Conservation (phyloP, 2,797 vertebrate genomes). For the Rhincodon typus region DNA sequence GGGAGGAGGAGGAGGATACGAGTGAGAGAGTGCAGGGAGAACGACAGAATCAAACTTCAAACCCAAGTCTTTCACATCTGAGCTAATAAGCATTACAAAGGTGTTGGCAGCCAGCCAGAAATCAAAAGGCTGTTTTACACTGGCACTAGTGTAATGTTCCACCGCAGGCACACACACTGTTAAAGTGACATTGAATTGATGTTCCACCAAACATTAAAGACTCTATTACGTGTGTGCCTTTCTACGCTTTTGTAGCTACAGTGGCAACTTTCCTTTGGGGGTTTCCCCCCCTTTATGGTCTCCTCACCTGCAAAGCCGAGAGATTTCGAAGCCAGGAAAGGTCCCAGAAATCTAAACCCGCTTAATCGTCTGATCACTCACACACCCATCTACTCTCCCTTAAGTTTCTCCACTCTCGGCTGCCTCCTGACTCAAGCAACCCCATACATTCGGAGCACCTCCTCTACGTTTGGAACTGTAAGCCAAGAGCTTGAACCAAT, state of each 20-base stretch:
- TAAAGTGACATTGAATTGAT: conserved; percentile 52
- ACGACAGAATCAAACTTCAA: conserved; percentile 48
- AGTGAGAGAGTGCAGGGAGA: conserved; percentile 45
- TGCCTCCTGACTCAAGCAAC: not conserved
- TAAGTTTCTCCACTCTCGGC: not conserved
- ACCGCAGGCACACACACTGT: conserved; percentile 50
- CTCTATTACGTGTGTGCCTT: not conserved
- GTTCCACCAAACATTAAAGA: conserved; percentile 48
- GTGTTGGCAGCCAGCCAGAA: conserved; percentile 54
- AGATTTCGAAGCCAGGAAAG: not conserved
- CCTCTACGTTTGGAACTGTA: not conserved
- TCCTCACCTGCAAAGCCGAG: not conserved
- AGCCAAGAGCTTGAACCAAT: not conserved
- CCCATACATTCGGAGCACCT: not conserved
- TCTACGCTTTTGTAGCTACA: not conserved
- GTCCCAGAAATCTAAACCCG: not conserved
- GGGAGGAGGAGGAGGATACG: conserved; percentile 47
- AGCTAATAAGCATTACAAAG: conserved; percentile 53
- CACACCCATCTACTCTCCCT: not conserved
- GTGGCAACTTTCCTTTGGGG: too few relatives aligned
- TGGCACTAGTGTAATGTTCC: conserved; percentile 52
- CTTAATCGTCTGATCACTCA: not conserved
- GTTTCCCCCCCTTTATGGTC: fast-evolving
- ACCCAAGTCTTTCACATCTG: conserved; percentile 49
- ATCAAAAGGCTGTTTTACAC: conserved; percentile 48